Evolutionary conservation across 2,888 invertebrate genomes (phyloP), one percentile per base, ranked within the genome.

Genomic region (Glaucopsyche alexis): DNA sequence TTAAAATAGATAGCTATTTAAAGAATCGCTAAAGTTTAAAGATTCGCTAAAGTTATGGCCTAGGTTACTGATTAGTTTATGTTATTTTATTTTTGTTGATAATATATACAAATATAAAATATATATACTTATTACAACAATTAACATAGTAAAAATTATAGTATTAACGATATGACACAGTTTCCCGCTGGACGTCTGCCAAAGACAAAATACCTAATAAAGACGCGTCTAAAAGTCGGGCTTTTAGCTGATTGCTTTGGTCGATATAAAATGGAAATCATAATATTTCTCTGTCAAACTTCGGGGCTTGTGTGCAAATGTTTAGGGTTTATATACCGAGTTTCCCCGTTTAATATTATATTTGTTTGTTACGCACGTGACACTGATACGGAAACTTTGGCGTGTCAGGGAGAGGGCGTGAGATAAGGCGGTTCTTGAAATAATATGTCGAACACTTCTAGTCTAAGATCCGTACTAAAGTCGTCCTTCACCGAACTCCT

Each of bases 231-330:
- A 49, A 38, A 69, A 49, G 69, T 69, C 29, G 69, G 13, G 47
- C 69, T 69, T 49, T 69, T 69, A 69, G 69, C 69, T 49, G 69
- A 69, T 69, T 69, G 47, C 67, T 45, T 45, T 14, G 47, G 29
- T 7, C 49, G 29, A 69, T 47, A 49, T 69, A 29, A 7, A 8
- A 16, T 8, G 69, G 69, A 47, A 47, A 69, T 69, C 69, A 69
- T 47, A 47, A 69, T 69, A 49, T 69, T 69, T 49, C 69, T 29
- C 47, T 69, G 69, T 69, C 69, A 69, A 69, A 69, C 49, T 69
- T 69, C 2, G 29, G 11, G 69, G 13, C 7, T 47, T 49, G 60
- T 19, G 69, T 19, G 19, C 67, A n/a, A 66, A 40, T 45, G 47
- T 69, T 69, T 47, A 16, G 45, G 47, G 45, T 19, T 49, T 42